Conservation (phyloP, 2,888 invertebrate species). For the Tetranychus piercei region DNA sequence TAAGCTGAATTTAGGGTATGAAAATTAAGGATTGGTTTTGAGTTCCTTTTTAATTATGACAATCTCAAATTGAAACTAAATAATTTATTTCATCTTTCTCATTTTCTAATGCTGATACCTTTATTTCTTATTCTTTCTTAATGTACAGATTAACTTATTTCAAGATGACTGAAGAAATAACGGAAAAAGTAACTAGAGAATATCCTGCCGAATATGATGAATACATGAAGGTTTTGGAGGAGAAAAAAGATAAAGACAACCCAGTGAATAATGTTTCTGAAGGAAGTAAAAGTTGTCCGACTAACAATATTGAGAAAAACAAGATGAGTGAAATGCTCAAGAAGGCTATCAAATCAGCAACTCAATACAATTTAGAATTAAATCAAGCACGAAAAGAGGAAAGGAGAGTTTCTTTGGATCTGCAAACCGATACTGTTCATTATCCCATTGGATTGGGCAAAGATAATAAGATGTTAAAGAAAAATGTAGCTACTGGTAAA, state of each 20-base stretch:
- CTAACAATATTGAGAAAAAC: background rate
- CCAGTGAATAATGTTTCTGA: background rate
- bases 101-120: too few relatives aligned
- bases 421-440: constrained; percentile 70
- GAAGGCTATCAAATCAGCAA: background rate
- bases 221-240: constrained; percentile 21
- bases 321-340: background rate
- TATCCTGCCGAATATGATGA: constrained; percentile 24
- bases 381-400: constrained; percentile 54
- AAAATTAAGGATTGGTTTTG: too few relatives aligned
- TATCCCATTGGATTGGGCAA: constrained; percentile 39
- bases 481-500: constrained; percentile 31
- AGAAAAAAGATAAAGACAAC: constrained; percentile 17
- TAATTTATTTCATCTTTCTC: too few relatives aligned
- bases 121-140: too few relatives aligned
- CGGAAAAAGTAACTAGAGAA: constrained; percentile 78
- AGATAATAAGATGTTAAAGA: constrained; percentile 25
- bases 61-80: too few relatives aligned
- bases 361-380: constrained; percentile 62
- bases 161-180: constrained; percentile 53
- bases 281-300: background rate
- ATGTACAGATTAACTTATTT: too few relatives aligned
- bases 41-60: too few relatives aligned
- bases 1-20: too few relatives aligned
- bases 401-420: constrained; percentile 64